A percentile compares a stretch with the other conserved stretches of the same genome.
Evolutionary conservation across 2,888 invertebrate genomes (phyloP).

Genomic region (Pollenia labialis): DNA sequence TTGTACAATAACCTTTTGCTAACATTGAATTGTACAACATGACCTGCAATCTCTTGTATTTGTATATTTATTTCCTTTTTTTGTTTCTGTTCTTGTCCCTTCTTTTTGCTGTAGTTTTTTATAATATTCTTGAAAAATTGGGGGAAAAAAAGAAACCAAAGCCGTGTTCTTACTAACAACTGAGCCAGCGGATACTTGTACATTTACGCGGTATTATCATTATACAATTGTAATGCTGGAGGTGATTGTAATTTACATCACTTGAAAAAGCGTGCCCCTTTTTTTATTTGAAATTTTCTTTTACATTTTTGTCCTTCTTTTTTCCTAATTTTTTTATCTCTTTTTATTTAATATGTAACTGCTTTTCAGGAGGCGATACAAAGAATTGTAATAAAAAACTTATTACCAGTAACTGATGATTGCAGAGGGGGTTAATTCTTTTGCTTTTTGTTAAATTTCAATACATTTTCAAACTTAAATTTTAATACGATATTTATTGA

Average conservation of each 20-base stretch:
- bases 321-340: neutral
- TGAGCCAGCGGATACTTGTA: neutral
- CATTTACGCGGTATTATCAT: neutral
- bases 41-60: neutral
- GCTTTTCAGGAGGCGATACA: neutral
- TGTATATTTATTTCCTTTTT: neutral
- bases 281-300: neutral
- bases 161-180: neutral
- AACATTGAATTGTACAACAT: neutral
- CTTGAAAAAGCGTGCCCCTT: conserved; percentile 8
- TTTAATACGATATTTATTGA: no score
- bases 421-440: no score
- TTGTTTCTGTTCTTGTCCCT: neutral
- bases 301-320: neutral
- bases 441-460: no score
- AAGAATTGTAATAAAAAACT: neutral
- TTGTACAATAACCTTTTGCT: neutral
- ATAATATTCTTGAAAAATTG: neutral
- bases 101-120: neutral
- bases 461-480: no score
- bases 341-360: neutral
- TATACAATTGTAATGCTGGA: conserved; percentile 36
- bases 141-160: neutral
- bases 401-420: no score
- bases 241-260: conserved; percentile 28